Percentiles rank a stretch among this genome's conserved stretches.
phyloP scores from a whole-genome alignment of 2,888 invertebrate species.

The Oscheius sp. region DNA sequence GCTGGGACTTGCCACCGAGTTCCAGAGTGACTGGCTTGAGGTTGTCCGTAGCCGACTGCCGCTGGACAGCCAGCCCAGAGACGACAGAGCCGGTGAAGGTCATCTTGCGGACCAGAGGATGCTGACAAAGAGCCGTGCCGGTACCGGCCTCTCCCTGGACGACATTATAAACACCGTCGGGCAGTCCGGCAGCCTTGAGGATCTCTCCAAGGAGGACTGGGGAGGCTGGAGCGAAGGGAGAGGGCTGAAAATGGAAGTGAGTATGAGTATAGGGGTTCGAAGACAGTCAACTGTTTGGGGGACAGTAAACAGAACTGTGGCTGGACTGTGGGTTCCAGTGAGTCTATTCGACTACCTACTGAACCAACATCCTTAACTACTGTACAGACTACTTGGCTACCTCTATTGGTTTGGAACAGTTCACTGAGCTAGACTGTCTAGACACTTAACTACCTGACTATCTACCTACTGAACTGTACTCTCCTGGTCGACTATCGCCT shows the following conservation, averaged over 20 bases:
- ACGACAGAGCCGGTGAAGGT: slow-evolving; percentile 77
- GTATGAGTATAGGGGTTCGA: too few species aligned
- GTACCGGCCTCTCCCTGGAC: slow-evolving; percentile 77
- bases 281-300: too few species aligned
- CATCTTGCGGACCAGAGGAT: slow-evolving; percentile 76
- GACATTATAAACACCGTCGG: slow-evolving; percentile 77
- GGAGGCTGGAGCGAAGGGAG: slow-evolving; percentile 77
- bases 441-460: too few species aligned
- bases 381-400: too few species aligned
- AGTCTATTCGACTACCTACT: too few species aligned
- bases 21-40: slow-evolving; percentile 77
- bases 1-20: slow-evolving; percentile 78
- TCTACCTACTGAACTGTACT: too few species aligned
- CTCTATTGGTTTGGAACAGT: too few species aligned
- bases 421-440: slow-evolving; percentile 3
- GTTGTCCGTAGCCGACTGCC: slow-evolving; percentile 73
- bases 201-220: slow-evolving; percentile 78
- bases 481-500: too few species aligned
- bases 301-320: too few species aligned
- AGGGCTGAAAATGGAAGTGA: slow-evolving; percentile 71
- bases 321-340: too few species aligned
- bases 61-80: slow-evolving; percentile 74
- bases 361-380: too few species aligned
- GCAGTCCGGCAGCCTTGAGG: slow-evolving; percentile 76
- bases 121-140: slow-evolving; percentile 75